These are phyloP conservation scores for Empidonax alnorum DNA, from an alignment of 2,113 vertebrate genomes.

Conservation along the genomic window DNA sequence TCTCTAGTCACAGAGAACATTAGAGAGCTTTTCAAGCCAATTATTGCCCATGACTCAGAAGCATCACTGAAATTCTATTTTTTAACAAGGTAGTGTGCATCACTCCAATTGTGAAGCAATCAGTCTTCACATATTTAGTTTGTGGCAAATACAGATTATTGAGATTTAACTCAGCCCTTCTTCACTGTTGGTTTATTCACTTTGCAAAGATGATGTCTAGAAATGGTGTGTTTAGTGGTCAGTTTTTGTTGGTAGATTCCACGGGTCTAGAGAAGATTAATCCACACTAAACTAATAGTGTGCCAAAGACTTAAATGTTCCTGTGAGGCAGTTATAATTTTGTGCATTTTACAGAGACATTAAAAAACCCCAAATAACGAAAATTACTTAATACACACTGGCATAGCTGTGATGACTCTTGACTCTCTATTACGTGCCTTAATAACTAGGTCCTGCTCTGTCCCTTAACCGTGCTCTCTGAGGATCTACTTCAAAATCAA, in stretches of 20 bases:
- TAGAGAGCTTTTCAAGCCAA: background rate
- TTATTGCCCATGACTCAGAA: background rate
- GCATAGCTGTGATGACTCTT: background rate
- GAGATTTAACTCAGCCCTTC: background rate
- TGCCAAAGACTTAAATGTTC: background rate
- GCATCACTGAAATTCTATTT: background rate
- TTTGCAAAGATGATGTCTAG: background rate
- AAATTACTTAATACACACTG: background rate
- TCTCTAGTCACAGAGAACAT: background rate
- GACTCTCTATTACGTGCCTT: background rate
- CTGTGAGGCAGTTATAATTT: background rate
- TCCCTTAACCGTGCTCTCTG: background rate
- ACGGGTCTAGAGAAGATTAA: background rate
- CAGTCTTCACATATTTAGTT: background rate
- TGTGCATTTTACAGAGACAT: background rate
- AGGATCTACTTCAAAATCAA: background rate
- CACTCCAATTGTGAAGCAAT: background rate
- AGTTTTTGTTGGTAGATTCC: background rate
- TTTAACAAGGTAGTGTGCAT: background rate
- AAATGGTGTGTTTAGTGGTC: background rate
- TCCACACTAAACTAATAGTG: background rate
- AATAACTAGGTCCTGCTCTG: background rate
- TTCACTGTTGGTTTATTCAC: background rate
- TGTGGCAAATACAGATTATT: background rate
- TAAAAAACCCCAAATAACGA: background rate